Percentiles rank a stretch among this genome's conserved stretches.
phyloP scores from a whole-genome alignment of 2,888 invertebrate species.

The Caenorhabditis sp. region DNA sequence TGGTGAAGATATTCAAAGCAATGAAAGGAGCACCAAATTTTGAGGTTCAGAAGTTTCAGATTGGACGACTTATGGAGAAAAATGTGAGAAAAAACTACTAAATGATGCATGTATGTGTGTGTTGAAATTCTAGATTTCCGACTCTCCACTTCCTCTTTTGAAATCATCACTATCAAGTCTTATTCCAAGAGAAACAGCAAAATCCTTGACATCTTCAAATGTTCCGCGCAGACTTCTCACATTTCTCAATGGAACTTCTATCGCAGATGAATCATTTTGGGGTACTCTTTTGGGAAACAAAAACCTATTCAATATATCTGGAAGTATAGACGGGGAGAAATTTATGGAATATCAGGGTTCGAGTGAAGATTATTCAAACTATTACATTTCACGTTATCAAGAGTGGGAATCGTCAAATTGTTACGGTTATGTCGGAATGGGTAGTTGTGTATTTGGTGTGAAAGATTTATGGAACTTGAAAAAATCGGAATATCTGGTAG shows the following conservation, averaged over 20 bases:
- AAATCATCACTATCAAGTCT: constrained; percentile 46
- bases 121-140: constrained; percentile 19
- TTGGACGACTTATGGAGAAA: constrained; percentile 15
- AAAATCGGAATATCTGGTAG: constrained; percentile 25
- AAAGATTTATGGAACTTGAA: constrained; percentile 27
- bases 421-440: constrained; percentile 11
- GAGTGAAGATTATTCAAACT: neutral
- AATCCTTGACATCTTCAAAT: constrained; percentile 22
- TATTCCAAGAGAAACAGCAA: constrained; percentile 37
- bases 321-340: constrained; percentile 16
- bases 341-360: constrained; percentile 7
- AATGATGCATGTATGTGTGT: neutral
- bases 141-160: constrained; percentile 37
- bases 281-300: constrained; percentile 36
- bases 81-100: constrained; percentile 17
- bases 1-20: constrained; percentile 45
- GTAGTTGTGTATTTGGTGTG: constrained; percentile 46
- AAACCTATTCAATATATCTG: constrained; percentile 23
- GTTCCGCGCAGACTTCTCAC: constrained; percentile 21
- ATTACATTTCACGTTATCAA: constrained; percentile 45
- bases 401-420: constrained; percentile 9
- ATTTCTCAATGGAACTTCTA: constrained; percentile 32
- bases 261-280: constrained; percentile 52
- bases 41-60: constrained; percentile 25
- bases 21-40: constrained; percentile 42